Evolutionary conservation across 2,797 vertebrate genomes (phyloP).

Genomic region (Silurus aristotelis): DNA sequence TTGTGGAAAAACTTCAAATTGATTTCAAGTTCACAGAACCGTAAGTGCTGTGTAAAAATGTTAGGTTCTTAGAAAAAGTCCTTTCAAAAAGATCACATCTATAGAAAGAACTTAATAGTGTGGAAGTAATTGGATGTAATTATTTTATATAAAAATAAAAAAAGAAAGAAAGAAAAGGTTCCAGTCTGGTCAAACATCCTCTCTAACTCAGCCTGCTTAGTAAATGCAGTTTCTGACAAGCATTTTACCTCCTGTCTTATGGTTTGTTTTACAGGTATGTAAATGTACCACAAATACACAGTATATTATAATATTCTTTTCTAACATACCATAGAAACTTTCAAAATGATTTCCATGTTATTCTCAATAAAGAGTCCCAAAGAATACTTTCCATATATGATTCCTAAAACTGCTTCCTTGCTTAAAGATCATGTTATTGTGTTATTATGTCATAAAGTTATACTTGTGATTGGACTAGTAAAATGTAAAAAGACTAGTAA

Average conservation of each 20-base stretch:
- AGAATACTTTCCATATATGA: not conserved
- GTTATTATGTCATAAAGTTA: not conserved
- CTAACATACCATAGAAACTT: not conserved
- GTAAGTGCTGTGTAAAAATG: not conserved
- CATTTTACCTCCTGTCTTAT: not conserved
- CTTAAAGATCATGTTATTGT: not conserved
- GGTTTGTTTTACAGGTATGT: not conserved
- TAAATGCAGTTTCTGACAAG: not conserved
- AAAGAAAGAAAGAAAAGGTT: not conserved
- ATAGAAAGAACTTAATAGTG: constrained; percentile 19
- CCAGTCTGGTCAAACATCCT: not conserved
- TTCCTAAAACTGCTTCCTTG: not conserved
- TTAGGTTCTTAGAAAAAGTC: constrained; percentile 16
- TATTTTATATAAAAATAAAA: not conserved
- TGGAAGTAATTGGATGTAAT: constrained; percentile 16
- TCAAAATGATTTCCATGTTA: not conserved
- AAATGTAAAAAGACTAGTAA: too few species aligned
- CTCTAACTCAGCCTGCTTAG: not conserved
- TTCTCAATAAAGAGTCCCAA: constrained; percentile 23
- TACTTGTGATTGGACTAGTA: too few species aligned
- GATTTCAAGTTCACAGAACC: not conserved
- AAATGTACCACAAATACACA: not conserved
- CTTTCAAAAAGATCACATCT: constrained; percentile 27
- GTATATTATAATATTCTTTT: not conserved
- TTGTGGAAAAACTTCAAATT: constrained; percentile 4